phyloP scores from a whole-genome alignment of 64 coral and sea anemone genomes.

The Dendrophyllia cribrosa region DNA sequence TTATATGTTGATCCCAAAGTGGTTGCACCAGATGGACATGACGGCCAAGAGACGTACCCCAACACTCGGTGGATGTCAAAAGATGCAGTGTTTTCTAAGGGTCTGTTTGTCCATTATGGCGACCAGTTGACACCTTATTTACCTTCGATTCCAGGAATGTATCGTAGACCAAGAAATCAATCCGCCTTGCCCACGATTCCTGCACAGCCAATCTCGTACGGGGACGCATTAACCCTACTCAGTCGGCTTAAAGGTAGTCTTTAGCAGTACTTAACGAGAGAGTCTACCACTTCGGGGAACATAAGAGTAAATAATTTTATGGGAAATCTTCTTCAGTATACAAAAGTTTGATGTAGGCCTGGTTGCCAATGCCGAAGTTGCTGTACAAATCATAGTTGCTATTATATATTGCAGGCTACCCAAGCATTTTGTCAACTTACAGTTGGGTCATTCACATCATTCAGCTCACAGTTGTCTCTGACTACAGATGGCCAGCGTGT shows the following conservation, averaged over 20 bases:
- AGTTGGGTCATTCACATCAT: no score
- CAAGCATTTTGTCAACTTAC: no score
- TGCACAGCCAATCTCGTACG: slow-evolving; percentile 71
- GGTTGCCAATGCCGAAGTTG: no score
- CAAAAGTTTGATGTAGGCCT: no score
- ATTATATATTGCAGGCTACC: no score
- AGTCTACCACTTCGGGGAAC: no score
- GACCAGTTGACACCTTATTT: slow-evolving; percentile 60
- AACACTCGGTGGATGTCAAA: slow-evolving; percentile 35
- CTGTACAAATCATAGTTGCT: no score
- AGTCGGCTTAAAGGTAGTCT: slow-evolving; percentile 23
- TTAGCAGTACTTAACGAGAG: background rate
- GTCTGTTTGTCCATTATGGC: background rate
- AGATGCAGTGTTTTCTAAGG: slow-evolving; percentile 48
- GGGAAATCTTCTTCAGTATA: no score
- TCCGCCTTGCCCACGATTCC: slow-evolving; percentile 55
- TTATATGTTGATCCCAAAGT: slow-evolving; percentile 17
- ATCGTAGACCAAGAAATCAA: slow-evolving; percentile 63
- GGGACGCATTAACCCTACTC: slow-evolving; percentile 33
- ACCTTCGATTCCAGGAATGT: slow-evolving; percentile 67
- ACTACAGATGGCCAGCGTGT: no score
- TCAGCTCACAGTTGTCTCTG: no score
- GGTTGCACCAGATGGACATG: background rate
- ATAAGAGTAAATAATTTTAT: background rate
- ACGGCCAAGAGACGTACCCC: slow-evolving; percentile 41